Evolutionary conservation across 2,797 vertebrate genomes (phyloP), one percentile per base, ranked within the genome.

Genomic region (Galago senegalensis): DNA sequence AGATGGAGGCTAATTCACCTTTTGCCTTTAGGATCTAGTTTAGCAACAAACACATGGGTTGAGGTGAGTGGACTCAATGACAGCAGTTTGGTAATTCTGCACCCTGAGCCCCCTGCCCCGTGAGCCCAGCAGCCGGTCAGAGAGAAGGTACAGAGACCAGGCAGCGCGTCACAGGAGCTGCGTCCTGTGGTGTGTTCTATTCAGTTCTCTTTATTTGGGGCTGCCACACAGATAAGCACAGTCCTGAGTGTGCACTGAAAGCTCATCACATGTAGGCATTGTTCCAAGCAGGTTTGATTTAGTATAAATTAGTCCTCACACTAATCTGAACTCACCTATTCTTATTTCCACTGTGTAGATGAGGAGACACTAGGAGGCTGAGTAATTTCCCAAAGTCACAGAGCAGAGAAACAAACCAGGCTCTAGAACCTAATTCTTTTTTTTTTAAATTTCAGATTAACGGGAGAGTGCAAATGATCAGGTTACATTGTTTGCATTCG

Each of bases 191-290:
- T 11, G 46, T 12, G 46, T 46, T 7, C 43, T 46, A 46, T 83
- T 94, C 29, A 2, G 10, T 75, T 60, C 72, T 90, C 23, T 73
- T 1, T 46, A 63, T 69, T 61, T 73, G n/a, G 65, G 56, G 49
- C 63, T 87, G 92, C 94, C 40, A 79, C 69, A 82, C 86, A 88
- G 58, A 75, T 40, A 84, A 49, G 17, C 87, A 12, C 1, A 60
- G 23, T 46, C 40, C 8, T 61, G 72, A 86, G 65, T 34, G 7
- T 1, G 5, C 70, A 5, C 65, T 60, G 29, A 88, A 31, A 67
- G 14, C 40, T 73, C 63, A 56, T 73, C 40, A 46, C 25, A 7
- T 18, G n/a, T 49, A 85, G 61, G 25, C 18, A 13, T 73, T 18
- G 25, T 31, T 58, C 11, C 34, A 43, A 49, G 34, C 29, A 18